Percentiles rank a stretch among this genome's conserved stretches.
These are phyloP conservation scores for Caradrina clavipalpis DNA, from an alignment of 2,888 invertebrate species.

Conservation along the genomic window DNA sequence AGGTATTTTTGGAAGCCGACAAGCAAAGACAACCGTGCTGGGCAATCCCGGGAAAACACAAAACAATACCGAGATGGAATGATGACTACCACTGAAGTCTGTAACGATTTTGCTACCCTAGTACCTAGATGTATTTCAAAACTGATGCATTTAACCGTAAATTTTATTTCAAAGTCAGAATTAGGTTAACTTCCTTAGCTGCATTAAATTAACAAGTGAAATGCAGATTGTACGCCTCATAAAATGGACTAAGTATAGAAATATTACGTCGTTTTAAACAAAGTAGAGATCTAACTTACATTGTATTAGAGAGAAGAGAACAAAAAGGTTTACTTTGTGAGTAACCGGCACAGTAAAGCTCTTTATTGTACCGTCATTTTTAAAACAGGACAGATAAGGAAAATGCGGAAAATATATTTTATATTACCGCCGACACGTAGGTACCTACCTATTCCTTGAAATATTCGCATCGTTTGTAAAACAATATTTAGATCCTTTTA, in stretches of 20 bases:
- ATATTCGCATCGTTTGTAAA: background rate
- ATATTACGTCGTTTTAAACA: constrained; percentile 35
- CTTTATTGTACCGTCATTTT: constrained; percentile 15
- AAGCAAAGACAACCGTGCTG: constrained; percentile 39
- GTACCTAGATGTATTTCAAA: background rate
- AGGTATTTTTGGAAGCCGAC: constrained; percentile 63
- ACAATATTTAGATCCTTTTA: too few species aligned
- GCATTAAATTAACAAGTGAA: constrained; percentile 23
- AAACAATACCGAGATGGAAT: background rate
- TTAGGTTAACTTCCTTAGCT: background rate
- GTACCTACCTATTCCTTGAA: background rate
- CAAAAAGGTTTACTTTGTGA: constrained; percentile 27
- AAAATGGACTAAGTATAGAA: constrained; percentile 30
- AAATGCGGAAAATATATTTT: background rate
- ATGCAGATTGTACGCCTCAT: constrained; percentile 17
- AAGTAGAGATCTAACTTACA: constrained; percentile 36
- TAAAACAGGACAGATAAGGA: constrained; percentile 11
- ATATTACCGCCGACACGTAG: background rate
- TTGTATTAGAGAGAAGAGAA: constrained; percentile 32
- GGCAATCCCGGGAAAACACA: constrained; percentile 40
- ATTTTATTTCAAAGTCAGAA: background rate
- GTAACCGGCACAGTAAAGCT: background rate
- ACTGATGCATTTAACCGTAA: background rate
- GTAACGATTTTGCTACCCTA: constrained; percentile 4
- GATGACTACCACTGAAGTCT: background rate